These are phyloP conservation scores for Homarus gammarus DNA, from an alignment of 2,888 invertebrate species.

Conservation along the genomic window DNA sequence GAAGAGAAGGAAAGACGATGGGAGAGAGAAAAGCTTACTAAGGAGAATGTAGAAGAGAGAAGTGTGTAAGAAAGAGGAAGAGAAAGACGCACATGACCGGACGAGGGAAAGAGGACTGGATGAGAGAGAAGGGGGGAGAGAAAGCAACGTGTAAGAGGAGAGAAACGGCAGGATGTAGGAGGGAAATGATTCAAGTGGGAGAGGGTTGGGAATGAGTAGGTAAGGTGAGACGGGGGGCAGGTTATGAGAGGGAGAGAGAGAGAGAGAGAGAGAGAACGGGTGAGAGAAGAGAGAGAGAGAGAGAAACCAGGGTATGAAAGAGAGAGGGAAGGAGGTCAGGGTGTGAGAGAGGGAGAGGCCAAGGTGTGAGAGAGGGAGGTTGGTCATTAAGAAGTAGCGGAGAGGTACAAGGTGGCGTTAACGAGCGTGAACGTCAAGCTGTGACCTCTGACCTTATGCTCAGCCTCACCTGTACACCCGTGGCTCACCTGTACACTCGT, in stretches of 20 bases:
- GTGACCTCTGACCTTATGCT: too few species aligned
- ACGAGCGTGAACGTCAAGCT: too few species aligned
- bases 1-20: not conserved
- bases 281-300: too few species aligned
- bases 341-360: not conserved
- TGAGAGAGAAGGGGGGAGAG: not conserved
- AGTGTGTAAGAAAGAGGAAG: not conserved
- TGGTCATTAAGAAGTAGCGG: too few species aligned
- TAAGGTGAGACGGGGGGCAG: not conserved
- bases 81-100: too few species aligned
- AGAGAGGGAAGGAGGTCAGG: too few species aligned
- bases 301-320: not conserved
- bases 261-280: not conserved
- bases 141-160: not conserved
- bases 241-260: not conserved
- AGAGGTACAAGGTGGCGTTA: too few species aligned
- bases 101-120: not conserved
- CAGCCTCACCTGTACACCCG: too few species aligned
- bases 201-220: not conserved
- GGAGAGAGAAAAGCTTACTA: too few species aligned
- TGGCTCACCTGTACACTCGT: too few species aligned
- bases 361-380: not conserved
- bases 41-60: not conserved
- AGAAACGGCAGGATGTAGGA: not conserved
- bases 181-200: not conserved